phyloP scores from a whole-genome alignment of 2,113 vertebrate species.

The Cebus imitator region DNA sequence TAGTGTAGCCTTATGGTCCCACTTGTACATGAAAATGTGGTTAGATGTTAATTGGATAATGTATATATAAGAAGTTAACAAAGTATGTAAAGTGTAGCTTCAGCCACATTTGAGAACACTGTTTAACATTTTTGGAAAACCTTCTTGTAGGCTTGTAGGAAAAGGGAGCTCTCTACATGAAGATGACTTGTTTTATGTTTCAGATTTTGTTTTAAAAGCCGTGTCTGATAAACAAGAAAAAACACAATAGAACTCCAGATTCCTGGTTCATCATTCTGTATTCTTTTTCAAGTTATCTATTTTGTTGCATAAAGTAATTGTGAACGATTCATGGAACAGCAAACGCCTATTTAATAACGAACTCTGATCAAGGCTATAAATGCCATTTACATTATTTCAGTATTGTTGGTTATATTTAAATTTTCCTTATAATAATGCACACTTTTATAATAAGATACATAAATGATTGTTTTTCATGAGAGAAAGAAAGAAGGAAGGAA shows the following conservation, averaged over 20 bases:
- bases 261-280: constrained; percentile 76
- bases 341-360: constrained; percentile 84
- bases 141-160: constrained; percentile 22
- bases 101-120: constrained; percentile 74
- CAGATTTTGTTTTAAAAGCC: constrained; percentile 77
- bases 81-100: constrained; percentile 74
- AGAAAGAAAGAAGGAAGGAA: too few species aligned
- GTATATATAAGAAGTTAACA: constrained; percentile 78
- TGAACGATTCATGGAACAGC: constrained; percentile 81
- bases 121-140: constrained; percentile 67
- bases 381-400: constrained; percentile 86
- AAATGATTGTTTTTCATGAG: background rate
- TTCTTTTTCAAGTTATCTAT: constrained; percentile 80
- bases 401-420: constrained; percentile 92
- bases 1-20: constrained; percentile 74
- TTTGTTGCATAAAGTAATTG: constrained; percentile 85
- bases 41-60: constrained; percentile 68
- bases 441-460: constrained; percentile 92
- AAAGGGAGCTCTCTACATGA: constrained; percentile 70
- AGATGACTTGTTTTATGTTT: constrained; percentile 78
- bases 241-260: constrained; percentile 66
- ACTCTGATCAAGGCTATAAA: constrained; percentile 85
- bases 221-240: constrained; percentile 76
- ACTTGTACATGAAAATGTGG: constrained; percentile 71
- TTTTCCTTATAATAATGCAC: constrained; percentile 96